phyloP scores from a whole-genome alignment of 2,888 invertebrate species.

The Trisateles emortualis region DNA sequence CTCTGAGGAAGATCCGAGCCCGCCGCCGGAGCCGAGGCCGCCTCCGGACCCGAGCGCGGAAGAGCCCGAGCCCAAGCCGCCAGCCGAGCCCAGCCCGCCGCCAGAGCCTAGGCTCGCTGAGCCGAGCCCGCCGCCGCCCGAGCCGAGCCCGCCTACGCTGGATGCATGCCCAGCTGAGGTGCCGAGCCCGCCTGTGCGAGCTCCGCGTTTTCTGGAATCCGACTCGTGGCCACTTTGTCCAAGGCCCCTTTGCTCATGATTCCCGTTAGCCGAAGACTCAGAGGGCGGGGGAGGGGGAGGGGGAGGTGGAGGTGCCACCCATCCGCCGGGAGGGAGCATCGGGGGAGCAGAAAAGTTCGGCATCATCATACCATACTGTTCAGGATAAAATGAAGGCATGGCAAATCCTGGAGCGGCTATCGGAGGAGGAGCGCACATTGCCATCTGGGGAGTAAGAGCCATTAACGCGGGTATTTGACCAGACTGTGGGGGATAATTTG shows the following conservation, averaged over 20 bases:
- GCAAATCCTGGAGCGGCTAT: slow-evolving; percentile 70
- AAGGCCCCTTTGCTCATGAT: slow-evolving; percentile 71
- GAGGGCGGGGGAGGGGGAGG: slow-evolving; percentile 75
- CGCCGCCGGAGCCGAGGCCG: slow-evolving; percentile 57
- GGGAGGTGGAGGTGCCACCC: slow-evolving; percentile 73
- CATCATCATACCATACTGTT: slow-evolving; percentile 80
- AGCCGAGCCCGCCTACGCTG: slow-evolving; percentile 59
- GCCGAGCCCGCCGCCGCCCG: slow-evolving; percentile 54
- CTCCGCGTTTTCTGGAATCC: slow-evolving; percentile 81
- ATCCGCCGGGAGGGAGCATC: slow-evolving; percentile 62
- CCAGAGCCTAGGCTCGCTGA: slow-evolving; percentile 20
- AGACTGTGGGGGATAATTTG: slow-evolving; percentile 50
- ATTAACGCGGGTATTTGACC: slow-evolving; percentile 76
- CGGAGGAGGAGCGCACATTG: slow-evolving; percentile 73
- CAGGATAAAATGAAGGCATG: slow-evolving; percentile 77
- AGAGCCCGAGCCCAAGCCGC: slow-evolving; percentile 47
- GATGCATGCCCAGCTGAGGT: slow-evolving; percentile 50
- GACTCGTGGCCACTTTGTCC: slow-evolving; percentile 78
- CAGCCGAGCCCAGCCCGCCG: slow-evolving; percentile 34
- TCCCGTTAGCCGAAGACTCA: slow-evolving; percentile 58
- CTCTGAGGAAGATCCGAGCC: slow-evolving; percentile 54
- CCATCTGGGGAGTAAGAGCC: slow-evolving; percentile 78
- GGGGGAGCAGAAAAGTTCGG: slow-evolving; percentile 53
- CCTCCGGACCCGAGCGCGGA: slow-evolving; percentile 51
- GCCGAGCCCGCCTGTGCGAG: slow-evolving; percentile 60